Percentiles rank a stretch among this genome's conserved stretches.
phyloP scores from a whole-genome alignment of 2,113 vertebrate genomes.

The Lampris megalopsis region DNA sequence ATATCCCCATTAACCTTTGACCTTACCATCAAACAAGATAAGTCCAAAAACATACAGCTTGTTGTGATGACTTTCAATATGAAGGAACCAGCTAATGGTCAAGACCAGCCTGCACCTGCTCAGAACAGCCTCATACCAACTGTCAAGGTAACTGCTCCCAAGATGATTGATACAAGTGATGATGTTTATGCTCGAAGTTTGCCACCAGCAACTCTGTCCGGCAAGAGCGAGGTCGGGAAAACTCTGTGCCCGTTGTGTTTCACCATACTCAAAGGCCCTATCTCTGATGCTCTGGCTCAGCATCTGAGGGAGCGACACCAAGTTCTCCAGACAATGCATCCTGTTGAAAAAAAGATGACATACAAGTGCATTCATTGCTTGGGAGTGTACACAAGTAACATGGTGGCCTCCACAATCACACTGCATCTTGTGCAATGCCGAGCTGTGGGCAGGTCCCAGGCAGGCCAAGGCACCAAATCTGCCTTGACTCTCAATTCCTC shows the following conservation, averaged over 20 bases:
- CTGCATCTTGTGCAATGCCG: conserved; percentile 97
- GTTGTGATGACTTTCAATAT: conserved; percentile 95
- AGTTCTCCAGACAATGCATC: conserved; percentile 96
- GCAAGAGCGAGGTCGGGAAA: conserved; percentile 92
- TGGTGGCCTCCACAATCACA: conserved; percentile 97
- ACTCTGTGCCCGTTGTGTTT: conserved; percentile 96
- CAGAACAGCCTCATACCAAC: conserved; percentile 78
- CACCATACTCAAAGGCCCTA: conserved; percentile 95
- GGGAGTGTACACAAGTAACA: conserved; percentile 97
- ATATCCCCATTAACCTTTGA: conserved; percentile 96
- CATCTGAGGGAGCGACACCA: conserved; percentile 95
- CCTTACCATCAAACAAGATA: conserved; percentile 93
- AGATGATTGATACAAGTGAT: conserved; percentile 83
- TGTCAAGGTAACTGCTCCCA: conserved; percentile 83
- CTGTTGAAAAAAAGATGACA: conserved; percentile 96
- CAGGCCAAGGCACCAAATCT: conserved; percentile 81
- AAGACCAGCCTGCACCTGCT: conserved; percentile 86
- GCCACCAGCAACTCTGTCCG: conserved; percentile 83
- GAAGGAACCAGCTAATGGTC: conserved; percentile 86
- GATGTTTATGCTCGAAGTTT: conserved; percentile 83
- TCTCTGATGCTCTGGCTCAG: conserved; percentile 91
- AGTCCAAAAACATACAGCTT: conserved; percentile 93
- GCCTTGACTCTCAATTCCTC: conserved; percentile 82
- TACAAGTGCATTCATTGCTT: conserved; percentile 99
- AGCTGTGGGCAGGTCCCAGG: conserved; percentile 92